Evolutionary conservation across 2,113 vertebrate species (phyloP).

Genomic region (Ictalurus furcatus): DNA sequence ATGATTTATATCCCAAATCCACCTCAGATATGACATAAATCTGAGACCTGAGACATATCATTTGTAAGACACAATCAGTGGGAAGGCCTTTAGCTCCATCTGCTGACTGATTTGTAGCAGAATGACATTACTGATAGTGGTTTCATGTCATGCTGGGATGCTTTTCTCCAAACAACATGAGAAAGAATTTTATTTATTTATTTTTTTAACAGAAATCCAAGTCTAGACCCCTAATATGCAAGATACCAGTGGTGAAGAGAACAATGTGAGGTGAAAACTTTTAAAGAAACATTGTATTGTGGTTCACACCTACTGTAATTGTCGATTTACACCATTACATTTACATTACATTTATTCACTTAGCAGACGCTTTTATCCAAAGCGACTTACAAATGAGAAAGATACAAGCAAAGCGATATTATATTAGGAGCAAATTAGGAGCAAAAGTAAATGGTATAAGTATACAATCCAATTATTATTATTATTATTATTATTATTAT

Average conservation of each 20-base stretch:
- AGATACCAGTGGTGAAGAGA: not conserved
- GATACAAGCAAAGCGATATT: too few relatives aligned
- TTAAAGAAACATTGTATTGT: not conserved
- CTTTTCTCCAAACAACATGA: not conserved
- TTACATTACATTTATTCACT: too few relatives aligned
- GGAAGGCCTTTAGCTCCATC: slow-evolving; percentile 15
- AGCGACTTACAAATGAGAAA: too few relatives aligned
- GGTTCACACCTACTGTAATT: not conserved
- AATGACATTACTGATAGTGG: not conserved
- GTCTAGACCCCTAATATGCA: not conserved
- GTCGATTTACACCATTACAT: not conserved
- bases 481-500: too few relatives aligned
- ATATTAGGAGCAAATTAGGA: too few relatives aligned
- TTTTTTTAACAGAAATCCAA: not conserved
- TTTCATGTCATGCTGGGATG: not conserved
- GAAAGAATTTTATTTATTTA: not conserved
- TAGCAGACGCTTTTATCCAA: too few relatives aligned
- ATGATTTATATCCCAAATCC: not conserved
- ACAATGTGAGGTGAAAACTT: not conserved
- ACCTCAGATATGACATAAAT: not conserved
- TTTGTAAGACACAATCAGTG: not conserved
- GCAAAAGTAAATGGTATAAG: not conserved
- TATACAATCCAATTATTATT: not conserved
- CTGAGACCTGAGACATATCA: not conserved
- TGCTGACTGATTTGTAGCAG: not conserved